Evolutionary conservation across 2,888 invertebrate species (phyloP).

Genomic region (Dasypolia templi): DNA sequence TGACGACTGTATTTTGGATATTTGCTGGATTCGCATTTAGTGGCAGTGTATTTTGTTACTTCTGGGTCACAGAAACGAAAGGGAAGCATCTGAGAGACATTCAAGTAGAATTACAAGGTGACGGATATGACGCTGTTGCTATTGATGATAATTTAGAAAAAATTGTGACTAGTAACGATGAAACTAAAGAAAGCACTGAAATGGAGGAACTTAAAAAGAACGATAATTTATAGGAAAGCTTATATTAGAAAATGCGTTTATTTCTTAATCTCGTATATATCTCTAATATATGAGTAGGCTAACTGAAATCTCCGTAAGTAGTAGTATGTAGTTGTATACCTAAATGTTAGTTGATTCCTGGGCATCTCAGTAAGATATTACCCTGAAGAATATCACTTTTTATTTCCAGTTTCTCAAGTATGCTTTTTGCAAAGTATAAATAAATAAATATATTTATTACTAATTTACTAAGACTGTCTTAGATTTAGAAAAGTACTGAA

Average conservation of each 20-base stretch:
- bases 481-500: background rate
- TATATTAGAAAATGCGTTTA: background rate
- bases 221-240: slow-evolving; percentile 6
- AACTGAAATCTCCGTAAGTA: background rate
- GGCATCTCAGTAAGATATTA: slow-evolving; percentile 1
- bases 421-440: background rate
- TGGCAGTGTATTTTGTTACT: slow-evolving; percentile 81
- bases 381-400: background rate
- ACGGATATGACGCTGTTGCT: slow-evolving; percentile 41
- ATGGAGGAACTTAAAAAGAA: slow-evolving; percentile 57
- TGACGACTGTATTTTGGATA: slow-evolving; percentile 84
- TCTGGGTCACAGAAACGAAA: slow-evolving; percentile 88
- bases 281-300: background rate
- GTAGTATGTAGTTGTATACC: background rate
- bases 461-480: slow-evolving; percentile 43
- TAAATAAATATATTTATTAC: background rate
- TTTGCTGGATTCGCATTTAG: slow-evolving; percentile 83
- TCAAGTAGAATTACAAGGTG: slow-evolving; percentile 84
- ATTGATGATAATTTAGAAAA: slow-evolving; percentile 15
- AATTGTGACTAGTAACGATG: slow-evolving; percentile 19
- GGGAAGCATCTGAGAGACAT: slow-evolving; percentile 88
- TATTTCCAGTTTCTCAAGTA: background rate
- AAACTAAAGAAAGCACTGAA: slow-evolving; percentile 54
- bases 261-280: slow-evolving; percentile 1
- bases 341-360: background rate